Base-by-base conservation (phyloP, 2,113 vertebrate genomes). In the Petaurus breviceps region DNA sequence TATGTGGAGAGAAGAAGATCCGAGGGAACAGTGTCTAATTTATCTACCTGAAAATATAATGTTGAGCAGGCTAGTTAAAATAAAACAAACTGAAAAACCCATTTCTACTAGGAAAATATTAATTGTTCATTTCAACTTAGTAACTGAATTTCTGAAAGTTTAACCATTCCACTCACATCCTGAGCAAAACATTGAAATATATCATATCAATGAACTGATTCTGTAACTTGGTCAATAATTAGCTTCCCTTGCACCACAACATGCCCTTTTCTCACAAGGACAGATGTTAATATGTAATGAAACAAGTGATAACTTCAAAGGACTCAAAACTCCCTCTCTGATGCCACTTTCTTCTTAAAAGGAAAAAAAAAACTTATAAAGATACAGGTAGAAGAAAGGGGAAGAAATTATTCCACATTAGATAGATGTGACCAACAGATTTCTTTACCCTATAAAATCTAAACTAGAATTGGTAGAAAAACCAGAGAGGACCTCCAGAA, bases 231-330 rank as follows among this genome's bases (percentile, higher is more conserved):
- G 98, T 98, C 95, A 98, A 98, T 98, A 96, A 98, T 98, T 98
- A 98, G 97, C 98, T 89, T 97, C 97, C 93, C 55, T 68, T 96
- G 92, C 94, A 97, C 94, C 89, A 96, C 95, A 97, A 93, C 93
- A 92, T 0, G 3, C 97, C 61, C 95, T 54, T 96, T 95, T 94
- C 96, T 97, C 89, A 94, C 97, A 98, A 98, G 97, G 97, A 96
- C 96, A 96, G 0, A 3, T 93, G 97, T 98, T 98, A 98, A 98
- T 98, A 98, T 98, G 96, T 98, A 97, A 98, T 98, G 94, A 98
- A 43, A 84, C 16, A 43, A 84, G 68, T 43, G 68, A 84, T 84
- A 84, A 84, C 68, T 84, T 84, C 68, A 84, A 84, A 84, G 68
- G 19, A 43, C 68, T n/a, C 68, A 43, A 84, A 23, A 84, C 68